Percentiles rank a stretch among this genome's conserved stretches.
Evolutionary conservation across 2,797 vertebrate genomes (phyloP).

Genomic region (Pseudochirops corinnae): DNA sequence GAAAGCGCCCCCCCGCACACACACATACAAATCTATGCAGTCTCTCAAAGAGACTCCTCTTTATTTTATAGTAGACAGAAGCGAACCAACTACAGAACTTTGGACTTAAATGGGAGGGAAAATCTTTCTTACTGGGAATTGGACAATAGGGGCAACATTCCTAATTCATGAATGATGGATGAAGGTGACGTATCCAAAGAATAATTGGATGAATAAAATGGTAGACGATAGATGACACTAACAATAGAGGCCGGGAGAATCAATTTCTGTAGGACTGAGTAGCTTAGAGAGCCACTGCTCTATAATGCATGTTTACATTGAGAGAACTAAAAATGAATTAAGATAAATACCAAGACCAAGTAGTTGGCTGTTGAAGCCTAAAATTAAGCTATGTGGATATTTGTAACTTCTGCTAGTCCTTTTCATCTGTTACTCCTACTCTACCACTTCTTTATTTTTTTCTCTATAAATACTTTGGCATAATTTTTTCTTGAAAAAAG

Average conservation of each 20-base stretch:
- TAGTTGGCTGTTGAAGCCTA: not conserved
- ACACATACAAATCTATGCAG: too few species aligned
- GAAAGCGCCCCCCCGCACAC: too few species aligned
- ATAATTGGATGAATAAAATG: not conserved
- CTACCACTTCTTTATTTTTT: not conserved
- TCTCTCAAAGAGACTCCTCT: too few species aligned
- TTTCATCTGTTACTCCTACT: not conserved
- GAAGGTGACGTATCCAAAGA: not conserved
- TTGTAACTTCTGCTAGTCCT: not conserved
- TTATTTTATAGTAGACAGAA: not conserved
- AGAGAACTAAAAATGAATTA: not conserved
- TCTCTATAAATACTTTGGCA: not conserved
- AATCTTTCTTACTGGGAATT: not conserved
- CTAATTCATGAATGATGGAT: not conserved
- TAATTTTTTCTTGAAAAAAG: not conserved
- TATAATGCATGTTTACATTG: not conserved
- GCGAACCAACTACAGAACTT: not conserved
- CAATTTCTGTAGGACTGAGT: not conserved
- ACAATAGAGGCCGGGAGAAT: not conserved
- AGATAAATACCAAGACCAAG: not conserved
- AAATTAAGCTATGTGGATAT: not conserved
- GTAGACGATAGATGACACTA: not conserved
- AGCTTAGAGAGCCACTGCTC: not conserved
- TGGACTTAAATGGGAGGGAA: not conserved
- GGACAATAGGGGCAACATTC: not conserved